phyloP scores from a whole-genome alignment of 2,888 invertebrate species.

The Trachelus troglodyta region DNA sequence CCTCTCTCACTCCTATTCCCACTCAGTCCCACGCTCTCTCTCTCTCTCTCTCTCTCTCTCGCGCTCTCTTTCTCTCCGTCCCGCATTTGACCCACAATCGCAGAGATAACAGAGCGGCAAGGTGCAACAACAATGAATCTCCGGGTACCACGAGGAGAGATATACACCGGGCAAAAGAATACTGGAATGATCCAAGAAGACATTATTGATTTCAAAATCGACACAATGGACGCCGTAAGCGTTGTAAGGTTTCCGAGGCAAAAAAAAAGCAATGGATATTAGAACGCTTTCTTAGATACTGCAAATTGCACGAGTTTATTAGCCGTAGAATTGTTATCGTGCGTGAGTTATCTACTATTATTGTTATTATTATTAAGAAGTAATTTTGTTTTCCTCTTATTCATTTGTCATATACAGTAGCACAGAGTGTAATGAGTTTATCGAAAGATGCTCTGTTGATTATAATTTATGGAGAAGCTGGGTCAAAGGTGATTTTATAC shows the following conservation, averaged over 20 bases:
- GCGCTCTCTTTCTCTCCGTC: constrained; percentile 15
- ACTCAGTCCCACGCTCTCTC: background rate
- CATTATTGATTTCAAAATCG: background rate
- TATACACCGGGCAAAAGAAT: background rate
- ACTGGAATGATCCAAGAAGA: background rate
- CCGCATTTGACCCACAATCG: constrained; percentile 46
- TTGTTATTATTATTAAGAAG: background rate
- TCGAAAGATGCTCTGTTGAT: background rate
- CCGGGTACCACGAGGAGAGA: constrained; percentile 18
- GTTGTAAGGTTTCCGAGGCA: background rate
- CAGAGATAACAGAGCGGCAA: constrained; percentile 46
- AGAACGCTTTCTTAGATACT: background rate
- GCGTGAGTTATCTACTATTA: background rate
- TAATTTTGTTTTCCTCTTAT: background rate
- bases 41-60: background rate
- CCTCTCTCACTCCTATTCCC: background rate
- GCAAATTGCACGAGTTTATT: background rate
- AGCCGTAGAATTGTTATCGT: background rate
- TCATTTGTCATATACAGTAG: background rate
- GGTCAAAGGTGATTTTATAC: constrained; percentile 35
- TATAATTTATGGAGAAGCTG: constrained; percentile 22
- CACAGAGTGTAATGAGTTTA: background rate
- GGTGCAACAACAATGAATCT: constrained; percentile 39
- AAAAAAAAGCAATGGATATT: background rate
- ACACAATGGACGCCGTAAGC: background rate